Evolutionary conservation across 1,140 invertebrate species (phyloP).

Genomic region (Drosophila parvula): DNA sequence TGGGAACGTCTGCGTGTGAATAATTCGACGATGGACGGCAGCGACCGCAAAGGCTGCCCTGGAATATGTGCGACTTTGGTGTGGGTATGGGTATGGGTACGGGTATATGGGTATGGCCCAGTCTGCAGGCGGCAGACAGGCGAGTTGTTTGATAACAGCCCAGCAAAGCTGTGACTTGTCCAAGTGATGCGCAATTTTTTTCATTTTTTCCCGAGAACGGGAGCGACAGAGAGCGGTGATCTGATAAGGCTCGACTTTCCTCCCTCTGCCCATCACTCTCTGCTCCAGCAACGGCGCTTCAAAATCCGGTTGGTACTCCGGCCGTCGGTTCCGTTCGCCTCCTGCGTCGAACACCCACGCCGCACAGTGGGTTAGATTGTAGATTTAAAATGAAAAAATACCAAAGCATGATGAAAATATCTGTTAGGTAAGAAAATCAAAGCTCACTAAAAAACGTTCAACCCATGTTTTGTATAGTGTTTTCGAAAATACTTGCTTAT

Average conservation of each 20-base stretch:
- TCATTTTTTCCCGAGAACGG: constrained; percentile 2
- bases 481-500: no score
- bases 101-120: constrained; percentile 45
- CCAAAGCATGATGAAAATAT: background rate
- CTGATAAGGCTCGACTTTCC: constrained; percentile 50
- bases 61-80: constrained; percentile 29
- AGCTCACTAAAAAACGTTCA: background rate
- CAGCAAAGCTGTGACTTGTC: constrained; percentile 18
- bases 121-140: constrained; percentile 47
- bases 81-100: constrained; percentile 27
- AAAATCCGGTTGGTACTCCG: constrained; percentile 44
- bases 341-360: constrained; percentile 54
- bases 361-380: constrained; percentile 3
- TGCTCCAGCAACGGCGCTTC: constrained; percentile 7
- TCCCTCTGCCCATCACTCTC: constrained; percentile 4
- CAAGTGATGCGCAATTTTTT: constrained; percentile 68
- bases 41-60: constrained; percentile 69
- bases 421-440: no score
- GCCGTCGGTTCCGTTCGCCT: constrained; percentile 35
- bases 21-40: constrained; percentile 60
- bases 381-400: background rate
- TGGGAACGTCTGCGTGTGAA: constrained; percentile 72
- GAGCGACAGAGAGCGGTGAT: constrained; percentile 6
- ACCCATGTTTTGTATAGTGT: no score
- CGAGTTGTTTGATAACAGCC: constrained; percentile 45